These are phyloP conservation scores for Thamnophis sirtalis DNA, from an alignment of 2,113 vertebrate genomes.

Conservation along the genomic window DNA sequence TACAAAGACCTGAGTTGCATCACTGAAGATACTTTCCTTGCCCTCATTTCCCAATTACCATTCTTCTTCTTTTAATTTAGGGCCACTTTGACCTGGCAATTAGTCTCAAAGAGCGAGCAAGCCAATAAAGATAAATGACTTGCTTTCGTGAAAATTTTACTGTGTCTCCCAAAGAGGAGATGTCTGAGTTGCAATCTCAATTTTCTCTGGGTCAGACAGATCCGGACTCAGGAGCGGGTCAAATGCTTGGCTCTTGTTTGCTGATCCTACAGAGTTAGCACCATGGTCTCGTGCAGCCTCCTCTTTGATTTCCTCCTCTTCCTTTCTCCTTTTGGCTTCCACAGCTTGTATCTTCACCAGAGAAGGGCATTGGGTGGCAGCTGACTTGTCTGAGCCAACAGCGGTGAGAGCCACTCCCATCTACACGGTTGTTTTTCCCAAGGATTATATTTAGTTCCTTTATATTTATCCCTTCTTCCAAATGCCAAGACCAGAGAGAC, in stretches of 20 bases:
- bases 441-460: background rate
- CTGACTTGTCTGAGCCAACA: background rate
- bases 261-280: background rate
- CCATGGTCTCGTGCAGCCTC: background rate
- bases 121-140: slow-evolving; percentile 12
- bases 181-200: slow-evolving; percentile 15
- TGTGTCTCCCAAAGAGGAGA: background rate
- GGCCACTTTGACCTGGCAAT: background rate
- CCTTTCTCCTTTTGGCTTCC: background rate
- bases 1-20: background rate
- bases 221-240: background rate
- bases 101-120: background rate
- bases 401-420: background rate
- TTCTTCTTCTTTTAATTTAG: background rate
- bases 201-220: background rate
- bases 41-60: background rate
- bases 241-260: background rate
- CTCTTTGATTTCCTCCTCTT: too few relatives aligned
- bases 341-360: background rate
- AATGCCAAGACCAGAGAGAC: too few relatives aligned
- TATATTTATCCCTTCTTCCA: background rate
- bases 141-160: background rate
- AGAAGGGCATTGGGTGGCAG: background rate
- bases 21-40: too few relatives aligned
- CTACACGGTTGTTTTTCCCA: background rate